phyloP scores from a whole-genome alignment of 2,113 vertebrate species.

The Clinocottus analis region DNA sequence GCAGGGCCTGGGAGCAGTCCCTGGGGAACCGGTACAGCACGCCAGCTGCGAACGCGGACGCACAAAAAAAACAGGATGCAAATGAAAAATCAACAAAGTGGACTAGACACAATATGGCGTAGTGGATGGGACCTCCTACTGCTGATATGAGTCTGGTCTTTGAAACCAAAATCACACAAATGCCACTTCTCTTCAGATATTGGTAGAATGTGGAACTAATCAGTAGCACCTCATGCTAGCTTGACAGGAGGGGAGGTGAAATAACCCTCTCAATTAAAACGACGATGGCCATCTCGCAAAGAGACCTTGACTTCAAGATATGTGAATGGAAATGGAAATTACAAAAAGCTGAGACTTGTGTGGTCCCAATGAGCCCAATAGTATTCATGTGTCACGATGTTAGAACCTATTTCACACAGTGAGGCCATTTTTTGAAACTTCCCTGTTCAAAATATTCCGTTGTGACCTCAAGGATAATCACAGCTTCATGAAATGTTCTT shows the following conservation, averaged over 20 bases:
- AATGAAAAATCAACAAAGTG: not conserved
- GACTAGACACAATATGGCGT: not conserved
- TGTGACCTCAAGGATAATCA: not conserved
- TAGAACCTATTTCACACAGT: not conserved
- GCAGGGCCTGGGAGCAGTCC: constrained; percentile 94
- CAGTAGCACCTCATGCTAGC: not conserved
- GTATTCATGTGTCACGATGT: no score
- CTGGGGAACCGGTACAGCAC: constrained; percentile 91
- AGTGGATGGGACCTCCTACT: not conserved
- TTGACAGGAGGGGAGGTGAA: no score
- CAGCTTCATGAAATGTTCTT: no score
- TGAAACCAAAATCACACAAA: no score
- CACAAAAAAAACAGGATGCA: constrained; percentile 25
- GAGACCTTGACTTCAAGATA: no score
- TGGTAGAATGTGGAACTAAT: not conserved
- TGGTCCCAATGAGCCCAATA: no score
- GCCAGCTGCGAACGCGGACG: constrained; percentile 83
- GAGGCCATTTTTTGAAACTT: not conserved
- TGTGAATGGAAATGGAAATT: no score
- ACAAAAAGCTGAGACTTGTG: no score
- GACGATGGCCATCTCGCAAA: no score
- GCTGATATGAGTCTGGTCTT: not conserved
- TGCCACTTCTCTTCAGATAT: no score
- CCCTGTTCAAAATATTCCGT: not conserved
- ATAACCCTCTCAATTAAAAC: no score